Conservation (phyloP, 2,113 vertebrate species). For the Tachysurus fulvidraco region DNA sequence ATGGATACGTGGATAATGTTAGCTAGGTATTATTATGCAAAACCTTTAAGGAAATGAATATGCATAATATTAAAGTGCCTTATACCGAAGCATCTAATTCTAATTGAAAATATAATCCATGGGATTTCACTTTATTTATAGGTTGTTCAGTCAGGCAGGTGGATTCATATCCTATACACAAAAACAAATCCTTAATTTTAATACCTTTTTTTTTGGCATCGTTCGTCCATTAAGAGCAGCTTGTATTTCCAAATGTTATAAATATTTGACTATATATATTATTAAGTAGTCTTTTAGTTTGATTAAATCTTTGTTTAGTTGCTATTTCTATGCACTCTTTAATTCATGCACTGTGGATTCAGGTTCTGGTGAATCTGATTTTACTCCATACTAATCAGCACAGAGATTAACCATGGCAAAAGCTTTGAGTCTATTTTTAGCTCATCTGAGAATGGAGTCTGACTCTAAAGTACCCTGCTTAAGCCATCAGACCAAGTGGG, state of each 20-base stretch:
- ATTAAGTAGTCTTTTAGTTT: not conserved
- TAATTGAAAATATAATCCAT: not conserved
- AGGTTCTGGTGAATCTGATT: slow-evolving; percentile 12
- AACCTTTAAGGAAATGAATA: not conserved
- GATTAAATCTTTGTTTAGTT: not conserved
- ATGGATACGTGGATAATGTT: not conserved
- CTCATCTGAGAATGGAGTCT: slow-evolving; percentile 64
- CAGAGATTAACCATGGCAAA: slow-evolving; percentile 75
- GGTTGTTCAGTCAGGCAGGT: not conserved
- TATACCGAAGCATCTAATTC: not conserved
- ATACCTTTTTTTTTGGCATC: not conserved
- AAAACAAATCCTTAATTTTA: not conserved
- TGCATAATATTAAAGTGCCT: not conserved
- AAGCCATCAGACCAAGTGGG: slow-evolving; percentile 36
- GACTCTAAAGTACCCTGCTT: slow-evolving; percentile 50
- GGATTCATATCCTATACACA: not conserved
- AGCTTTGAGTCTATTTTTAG: slow-evolving; percentile 77
- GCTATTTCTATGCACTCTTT: not conserved
- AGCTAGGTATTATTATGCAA: not conserved
- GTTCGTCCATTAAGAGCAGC: not conserved
- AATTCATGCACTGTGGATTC: not conserved
- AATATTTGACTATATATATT: not conserved
- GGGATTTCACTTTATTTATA: not conserved
- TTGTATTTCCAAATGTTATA: not conserved
- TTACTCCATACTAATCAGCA: slow-evolving; percentile 66